A percentile compares a stretch with the other conserved stretches of the same genome.
phyloP scores from a whole-genome alignment of 2,113 vertebrate genomes.

The Pavo muticus region DNA sequence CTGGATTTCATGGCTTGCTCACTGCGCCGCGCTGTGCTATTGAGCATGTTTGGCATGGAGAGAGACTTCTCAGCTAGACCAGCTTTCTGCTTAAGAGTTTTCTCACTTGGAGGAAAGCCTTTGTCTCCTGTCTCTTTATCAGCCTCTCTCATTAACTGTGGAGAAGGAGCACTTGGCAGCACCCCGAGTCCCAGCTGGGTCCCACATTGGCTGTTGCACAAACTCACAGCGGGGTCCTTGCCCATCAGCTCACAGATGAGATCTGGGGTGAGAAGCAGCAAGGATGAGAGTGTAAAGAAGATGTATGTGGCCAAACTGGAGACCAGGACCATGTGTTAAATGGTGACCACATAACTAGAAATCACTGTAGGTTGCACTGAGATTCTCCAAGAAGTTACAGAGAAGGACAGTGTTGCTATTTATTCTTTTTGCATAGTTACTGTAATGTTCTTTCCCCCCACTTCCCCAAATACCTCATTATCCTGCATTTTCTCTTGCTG shows the following conservation, averaged over 20 bases:
- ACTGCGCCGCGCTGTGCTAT: fast-evolving
- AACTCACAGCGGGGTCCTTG: fast-evolving
- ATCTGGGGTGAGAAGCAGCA: background rate
- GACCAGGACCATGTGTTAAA: background rate
- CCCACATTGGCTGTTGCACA: background rate
- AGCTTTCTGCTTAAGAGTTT: background rate
- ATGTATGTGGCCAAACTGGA: background rate
- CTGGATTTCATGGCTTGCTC: background rate
- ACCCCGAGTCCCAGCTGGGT: background rate
- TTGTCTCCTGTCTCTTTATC: conserved; percentile 24
- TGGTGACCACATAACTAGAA: fast-evolving
- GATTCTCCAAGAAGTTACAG: background rate
- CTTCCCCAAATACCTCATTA: conserved; percentile 31
- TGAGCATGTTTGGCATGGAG: background rate
- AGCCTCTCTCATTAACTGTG: background rate
- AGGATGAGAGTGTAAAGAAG: background rate
- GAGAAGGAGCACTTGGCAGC: conserved; percentile 9
- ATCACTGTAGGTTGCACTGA: background rate
- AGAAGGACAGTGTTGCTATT: background rate
- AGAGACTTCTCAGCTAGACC: background rate
- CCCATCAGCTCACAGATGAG: background rate
- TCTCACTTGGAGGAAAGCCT: conserved; percentile 18
- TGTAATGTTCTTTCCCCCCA: conserved; percentile 10
- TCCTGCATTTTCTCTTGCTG: conserved; percentile 45
- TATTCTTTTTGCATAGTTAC: conserved; percentile 19